These are phyloP conservation scores for Psephotus haematonotus DNA, from an alignment of 2,113 vertebrate genomes.

Conservation along the genomic window DNA sequence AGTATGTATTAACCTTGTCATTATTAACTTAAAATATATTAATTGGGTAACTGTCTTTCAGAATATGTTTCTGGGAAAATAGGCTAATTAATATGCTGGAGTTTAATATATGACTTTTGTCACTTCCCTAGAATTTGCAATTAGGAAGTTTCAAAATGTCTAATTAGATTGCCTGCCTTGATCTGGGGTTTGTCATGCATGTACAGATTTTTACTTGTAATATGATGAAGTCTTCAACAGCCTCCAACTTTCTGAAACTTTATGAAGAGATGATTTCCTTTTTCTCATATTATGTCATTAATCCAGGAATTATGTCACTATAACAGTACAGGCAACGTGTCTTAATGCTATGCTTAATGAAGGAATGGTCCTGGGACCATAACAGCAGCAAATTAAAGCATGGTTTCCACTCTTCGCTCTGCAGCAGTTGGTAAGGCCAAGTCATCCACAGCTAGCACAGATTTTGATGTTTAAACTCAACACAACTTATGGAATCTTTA, in stretches of 20 bases:
- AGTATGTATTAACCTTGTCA: not conserved
- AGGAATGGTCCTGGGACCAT: not conserved
- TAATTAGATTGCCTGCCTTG: not conserved
- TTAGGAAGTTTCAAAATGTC: slow-evolving; percentile 4
- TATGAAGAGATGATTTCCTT: not conserved
- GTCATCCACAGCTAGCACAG: not conserved
- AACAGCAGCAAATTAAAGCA: not conserved
- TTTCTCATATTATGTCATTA: not conserved
- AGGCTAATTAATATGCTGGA: not conserved
- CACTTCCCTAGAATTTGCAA: not conserved
- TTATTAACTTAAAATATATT: slow-evolving; percentile 22
- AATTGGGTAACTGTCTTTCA: not conserved
- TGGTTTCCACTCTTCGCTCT: not conserved
- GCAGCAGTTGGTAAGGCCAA: not conserved
- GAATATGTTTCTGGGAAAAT: not conserved
- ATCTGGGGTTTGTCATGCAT: not conserved
- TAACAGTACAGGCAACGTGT: not conserved
- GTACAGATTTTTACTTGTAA: not conserved
- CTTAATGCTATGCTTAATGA: not conserved
- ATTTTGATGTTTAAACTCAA: not conserved
- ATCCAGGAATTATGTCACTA: not conserved
- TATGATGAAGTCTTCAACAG: not conserved
- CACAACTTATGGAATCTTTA: not conserved
- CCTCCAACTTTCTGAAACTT: not conserved
- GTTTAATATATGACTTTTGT: slow-evolving; percentile 14